Base-by-base conservation (phyloP, 1,140 invertebrate genomes). In the Pseudomyrmex concolor region DNA sequence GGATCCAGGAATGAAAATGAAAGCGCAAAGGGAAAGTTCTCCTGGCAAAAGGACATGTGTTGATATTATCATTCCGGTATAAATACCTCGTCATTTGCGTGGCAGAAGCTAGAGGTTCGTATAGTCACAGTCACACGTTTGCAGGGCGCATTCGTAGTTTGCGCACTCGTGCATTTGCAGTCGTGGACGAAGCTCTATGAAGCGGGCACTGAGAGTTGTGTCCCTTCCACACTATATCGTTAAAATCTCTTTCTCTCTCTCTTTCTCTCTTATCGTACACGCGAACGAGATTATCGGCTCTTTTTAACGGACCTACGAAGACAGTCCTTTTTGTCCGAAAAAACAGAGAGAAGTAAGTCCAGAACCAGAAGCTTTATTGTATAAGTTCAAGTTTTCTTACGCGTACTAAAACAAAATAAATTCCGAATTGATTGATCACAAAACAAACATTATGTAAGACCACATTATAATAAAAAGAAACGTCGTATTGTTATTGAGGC, bases 31-130 rank as follows among this genome's bases (percentile, higher is more conserved):
- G 22, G 17, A 15, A 80, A n/a, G 86, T 81, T 84, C 60, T 86
- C 86, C 84, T 90, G 91, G 63, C 86, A 92, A 87, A 91, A 92
- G 90, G 85, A 90, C 91, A 91, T 91, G 87, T 92, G 66, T 92
- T 92, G 92, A 90, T 92, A 92, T 93, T 92, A 94, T 94, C 94
- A 94, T 94, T 94, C 93, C 93, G 92, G 93, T 87, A 94, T 94
- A 94, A 94, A 94, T 94, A 94, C 94, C 94, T 94, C 94, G 92
- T 80, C 90, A 91, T 94, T 93, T 94, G 92, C 91, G 93, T 94
- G 92, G 94, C 93, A 93, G 94, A 94, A 94, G 94, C 90, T 94
- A 94, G 76, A 80, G 92, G 93, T 93, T 94, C 93, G 92, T 94
- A 94, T 94, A 93, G 92, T 94, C 92, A 93, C 91, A 94, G 93